Evolutionary conservation across 2,797 vertebrate species (phyloP), one percentile per base, ranked within the genome.

Genomic region (Gambusia yucatana): DNA sequence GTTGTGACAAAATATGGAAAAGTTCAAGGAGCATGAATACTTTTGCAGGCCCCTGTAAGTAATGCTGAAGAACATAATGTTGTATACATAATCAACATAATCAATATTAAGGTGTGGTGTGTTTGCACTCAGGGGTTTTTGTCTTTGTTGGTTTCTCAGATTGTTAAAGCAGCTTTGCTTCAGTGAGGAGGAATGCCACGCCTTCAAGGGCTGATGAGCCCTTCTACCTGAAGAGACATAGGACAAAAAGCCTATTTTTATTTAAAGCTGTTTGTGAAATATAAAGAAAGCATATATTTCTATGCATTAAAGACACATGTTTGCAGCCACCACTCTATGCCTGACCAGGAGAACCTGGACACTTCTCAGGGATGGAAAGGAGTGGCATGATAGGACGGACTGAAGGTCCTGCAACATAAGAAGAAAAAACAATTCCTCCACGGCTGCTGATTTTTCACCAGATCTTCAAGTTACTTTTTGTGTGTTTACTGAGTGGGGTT

Each of bases 121-220:
- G 25, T 14, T 46, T 16, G 16, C 43, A 47, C 25, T 71, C 14
- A 16, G 43, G 55, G 3, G 0, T 28, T 71, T 47, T 77, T 3
- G 55, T 14, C 9, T n/a, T 44, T 59, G 44, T 63, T 39, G 25
- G 0, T 65, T 30, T 75, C 30, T 14, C 92, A 99, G 98, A 72
- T 92, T 96, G 84, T 86, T 98, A 85, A 95, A 95, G 91, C 94
- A 97, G 91, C 95, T 97, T 84, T 96, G 96, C 82, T 97, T 97
- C 92, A 96, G 92, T 77, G 94, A 96, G 79, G 96, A 96, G 73
- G 97, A 98, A 84, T 91, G 98, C 65, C 93, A 98, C 0, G 81
- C 94, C 90, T 98, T 99, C 92, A 96, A 93, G 85, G 96, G 95
- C 76, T 98, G 95, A 97, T 6, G 39, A 76, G 11, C 6, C 52